phyloP scores from a whole-genome alignment of 2,113 vertebrate genomes.

The Leptocoma aspasia region DNA sequence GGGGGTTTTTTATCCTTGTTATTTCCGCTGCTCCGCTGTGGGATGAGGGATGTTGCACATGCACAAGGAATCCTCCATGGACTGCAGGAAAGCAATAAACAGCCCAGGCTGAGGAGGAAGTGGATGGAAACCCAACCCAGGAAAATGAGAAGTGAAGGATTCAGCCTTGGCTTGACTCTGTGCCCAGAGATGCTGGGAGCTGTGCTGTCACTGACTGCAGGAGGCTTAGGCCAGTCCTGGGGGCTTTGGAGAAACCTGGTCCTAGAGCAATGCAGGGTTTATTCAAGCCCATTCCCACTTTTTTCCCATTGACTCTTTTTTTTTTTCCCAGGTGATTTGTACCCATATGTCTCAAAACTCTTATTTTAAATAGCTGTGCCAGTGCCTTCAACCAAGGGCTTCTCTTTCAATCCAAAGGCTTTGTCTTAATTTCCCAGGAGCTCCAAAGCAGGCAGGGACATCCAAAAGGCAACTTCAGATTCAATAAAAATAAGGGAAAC shows the following conservation, averaged over 20 bases:
- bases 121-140: not conserved
- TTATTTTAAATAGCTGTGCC: not conserved
- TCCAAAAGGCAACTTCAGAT: not conserved
- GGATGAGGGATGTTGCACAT: not conserved
- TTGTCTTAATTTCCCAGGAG: not conserved
- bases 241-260: not conserved
- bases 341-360: not conserved
- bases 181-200: not conserved
- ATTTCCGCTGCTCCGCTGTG: not conserved
- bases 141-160: not conserved
- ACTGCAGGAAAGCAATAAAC: not conserved
- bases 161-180: not conserved
- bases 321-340: not conserved
- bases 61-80: not conserved
- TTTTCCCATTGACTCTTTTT: not conserved
- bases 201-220: not conserved
- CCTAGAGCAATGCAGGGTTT: not conserved
- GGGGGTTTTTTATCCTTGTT: not conserved
- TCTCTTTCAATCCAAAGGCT: not conserved
- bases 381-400: not conserved
- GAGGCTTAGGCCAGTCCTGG: not conserved
- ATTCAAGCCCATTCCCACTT: not conserved
- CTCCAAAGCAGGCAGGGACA: not conserved
- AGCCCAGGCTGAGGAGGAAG: not conserved
- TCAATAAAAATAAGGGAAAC: not conserved